A percentile compares a stretch with the other conserved stretches of the same genome.
phyloP scores from a whole-genome alignment of 1,140 invertebrate species.

The Pomacea maculata region DNA sequence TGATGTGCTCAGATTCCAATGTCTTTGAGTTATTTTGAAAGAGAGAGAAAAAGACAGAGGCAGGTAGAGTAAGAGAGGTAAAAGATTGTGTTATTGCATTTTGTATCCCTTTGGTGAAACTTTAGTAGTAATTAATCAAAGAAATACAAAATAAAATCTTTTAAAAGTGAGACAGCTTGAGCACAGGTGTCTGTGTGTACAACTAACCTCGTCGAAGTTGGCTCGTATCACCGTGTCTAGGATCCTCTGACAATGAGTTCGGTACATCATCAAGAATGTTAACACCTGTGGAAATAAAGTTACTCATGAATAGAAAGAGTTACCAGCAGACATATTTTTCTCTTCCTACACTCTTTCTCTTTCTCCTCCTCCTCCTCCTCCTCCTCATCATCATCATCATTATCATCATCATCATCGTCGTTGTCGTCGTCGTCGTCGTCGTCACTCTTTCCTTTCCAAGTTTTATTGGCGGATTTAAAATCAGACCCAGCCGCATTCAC shows the following conservation, averaged over 20 bases:
- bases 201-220: slow-evolving; percentile 69
- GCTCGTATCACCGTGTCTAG: slow-evolving; percentile 69
- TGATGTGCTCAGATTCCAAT: too few relatives aligned
- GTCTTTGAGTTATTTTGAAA: too few relatives aligned
- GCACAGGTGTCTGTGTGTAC: neutral
- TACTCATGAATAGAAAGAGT: neutral
- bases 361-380: neutral
- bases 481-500: too few relatives aligned
- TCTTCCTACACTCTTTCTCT: neutral
- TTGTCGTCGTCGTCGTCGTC: too few relatives aligned
- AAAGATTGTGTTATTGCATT: neutral
- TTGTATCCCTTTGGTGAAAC: too few relatives aligned
- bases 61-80: slow-evolving; percentile 4
- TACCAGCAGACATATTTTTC: neutral
- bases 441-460: too few relatives aligned
- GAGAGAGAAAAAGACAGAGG: slow-evolving; percentile 4
- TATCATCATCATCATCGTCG: too few relatives aligned
- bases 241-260: slow-evolving; percentile 70
- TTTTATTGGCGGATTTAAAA: too few relatives aligned
- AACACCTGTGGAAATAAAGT: slow-evolving; percentile 52
- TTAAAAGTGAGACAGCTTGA: too few relatives aligned
- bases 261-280: slow-evolving; percentile 71
- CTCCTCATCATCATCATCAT: neutral
- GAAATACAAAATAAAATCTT: too few relatives aligned
- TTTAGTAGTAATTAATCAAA: too few relatives aligned